A percentile compares a stretch with the other conserved stretches of the same genome.
Evolutionary conservation across 1,140 invertebrate genomes (phyloP).

Genomic region (Trachelipus rathkii): DNA sequence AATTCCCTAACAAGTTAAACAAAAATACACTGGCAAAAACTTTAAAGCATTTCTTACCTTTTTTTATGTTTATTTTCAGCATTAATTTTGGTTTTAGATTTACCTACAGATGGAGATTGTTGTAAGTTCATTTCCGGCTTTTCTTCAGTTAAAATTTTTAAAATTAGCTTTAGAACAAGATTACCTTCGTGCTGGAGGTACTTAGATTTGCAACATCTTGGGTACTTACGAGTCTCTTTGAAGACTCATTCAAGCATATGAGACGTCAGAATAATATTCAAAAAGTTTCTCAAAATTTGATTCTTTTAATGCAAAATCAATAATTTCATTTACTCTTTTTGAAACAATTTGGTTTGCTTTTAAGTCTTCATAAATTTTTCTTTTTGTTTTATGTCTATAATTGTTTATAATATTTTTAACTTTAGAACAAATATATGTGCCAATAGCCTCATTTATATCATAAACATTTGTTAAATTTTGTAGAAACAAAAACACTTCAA

Average conservation of each 20-base stretch:
- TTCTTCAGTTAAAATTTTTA: too few species aligned
- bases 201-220: background rate
- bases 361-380: too few species aligned
- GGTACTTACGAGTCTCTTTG: background rate
- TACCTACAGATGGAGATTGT: too few species aligned
- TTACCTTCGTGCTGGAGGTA: too few species aligned
- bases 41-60: too few species aligned
- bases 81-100: too few species aligned
- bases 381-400: slow-evolving; percentile 4
- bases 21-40: too few species aligned
- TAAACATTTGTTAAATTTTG: background rate
- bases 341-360: slow-evolving; percentile 2
- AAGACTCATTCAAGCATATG: background rate
- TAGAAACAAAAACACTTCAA: background rate
- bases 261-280: background rate
- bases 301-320: background rate
- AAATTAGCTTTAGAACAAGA: too few species aligned
- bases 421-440: background rate
- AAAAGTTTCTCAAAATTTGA: background rate
- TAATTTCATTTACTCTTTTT: background rate
- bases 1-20: too few species aligned
- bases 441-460: background rate
- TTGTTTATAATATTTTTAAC: background rate
- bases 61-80: too few species aligned
- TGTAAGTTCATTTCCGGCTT: too few species aligned